These are phyloP conservation scores for Gandaritis pyraliata DNA, from an alignment of 2,888 invertebrate genomes.

Conservation along the genomic window DNA sequence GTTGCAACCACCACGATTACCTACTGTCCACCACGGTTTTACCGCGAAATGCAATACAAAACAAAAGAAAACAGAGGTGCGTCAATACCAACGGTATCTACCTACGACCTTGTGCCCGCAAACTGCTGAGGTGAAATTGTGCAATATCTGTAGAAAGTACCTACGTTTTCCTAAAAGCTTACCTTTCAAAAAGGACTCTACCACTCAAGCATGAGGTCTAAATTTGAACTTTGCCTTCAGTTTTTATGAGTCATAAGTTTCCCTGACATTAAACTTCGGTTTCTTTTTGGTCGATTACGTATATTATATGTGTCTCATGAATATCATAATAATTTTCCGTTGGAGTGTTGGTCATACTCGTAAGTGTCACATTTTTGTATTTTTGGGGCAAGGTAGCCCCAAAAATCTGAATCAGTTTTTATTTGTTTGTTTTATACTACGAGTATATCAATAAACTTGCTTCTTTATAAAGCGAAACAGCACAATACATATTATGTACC, in stretches of 20 bases:
- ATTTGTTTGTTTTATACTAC: too few species aligned
- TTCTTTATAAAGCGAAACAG: background rate
- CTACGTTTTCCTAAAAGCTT: conserved; percentile 61
- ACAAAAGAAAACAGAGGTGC: conserved; percentile 49
- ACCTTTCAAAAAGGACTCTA: conserved; percentile 40
- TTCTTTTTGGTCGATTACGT: conserved; percentile 34
- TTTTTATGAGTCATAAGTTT: conserved; percentile 31
- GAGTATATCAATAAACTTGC: conserved; percentile 3
- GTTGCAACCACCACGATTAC: conserved; percentile 24
- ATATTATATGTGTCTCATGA: conserved; percentile 34
- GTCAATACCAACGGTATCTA: conserved; percentile 45
- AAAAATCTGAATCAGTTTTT: conserved; percentile 20
- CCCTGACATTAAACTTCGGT: conserved; percentile 49
- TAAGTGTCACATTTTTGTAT: conserved; percentile 17
- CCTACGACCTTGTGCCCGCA: conserved; percentile 55
- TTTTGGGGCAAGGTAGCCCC: conserved; percentile 33
- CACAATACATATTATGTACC: too few species aligned
- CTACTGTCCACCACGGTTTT: conserved; percentile 13
- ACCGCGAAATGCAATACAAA: conserved; percentile 29
- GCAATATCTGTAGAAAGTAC: conserved; percentile 61
- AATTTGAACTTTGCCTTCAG: conserved; percentile 26
- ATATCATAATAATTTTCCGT: conserved; percentile 33
- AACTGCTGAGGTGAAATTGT: conserved; percentile 40
- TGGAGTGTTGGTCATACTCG: conserved; percentile 36
- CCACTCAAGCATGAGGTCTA: conserved; percentile 39